Conservation (phyloP, 2,797 vertebrate genomes). For the Takifugu rubripes region DNA sequence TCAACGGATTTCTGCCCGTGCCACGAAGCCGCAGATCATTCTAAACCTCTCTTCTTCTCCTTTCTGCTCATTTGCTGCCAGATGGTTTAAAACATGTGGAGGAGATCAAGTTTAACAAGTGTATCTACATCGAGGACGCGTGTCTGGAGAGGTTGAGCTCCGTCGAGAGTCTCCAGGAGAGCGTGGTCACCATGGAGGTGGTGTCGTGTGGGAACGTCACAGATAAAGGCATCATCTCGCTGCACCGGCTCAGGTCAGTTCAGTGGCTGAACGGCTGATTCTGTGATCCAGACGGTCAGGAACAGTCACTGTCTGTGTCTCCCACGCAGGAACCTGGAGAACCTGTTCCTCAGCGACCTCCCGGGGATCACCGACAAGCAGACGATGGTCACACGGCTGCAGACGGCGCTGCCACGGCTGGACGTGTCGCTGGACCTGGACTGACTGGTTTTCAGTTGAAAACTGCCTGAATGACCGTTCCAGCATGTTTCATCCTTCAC, state of each 20-base stretch:
- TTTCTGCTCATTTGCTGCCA: constrained; percentile 34
- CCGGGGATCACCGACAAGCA: constrained; percentile 84
- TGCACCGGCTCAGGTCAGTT: constrained; percentile 82
- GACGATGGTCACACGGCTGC: constrained; percentile 71
- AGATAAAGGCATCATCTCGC: constrained; percentile 83
- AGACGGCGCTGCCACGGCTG: constrained; percentile 81
- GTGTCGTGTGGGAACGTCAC: constrained; percentile 93
- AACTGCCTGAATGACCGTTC: neutral
- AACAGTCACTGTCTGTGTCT: neutral
- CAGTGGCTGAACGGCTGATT: too few species aligned
- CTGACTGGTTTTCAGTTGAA: constrained; percentile 50
- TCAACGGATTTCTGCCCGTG: too few species aligned
- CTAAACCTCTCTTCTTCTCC: neutral
- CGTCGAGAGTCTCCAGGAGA: constrained; percentile 81
- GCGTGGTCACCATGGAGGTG: constrained; percentile 80
- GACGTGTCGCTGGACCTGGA: constrained; percentile 81
- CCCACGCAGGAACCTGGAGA: constrained; percentile 84
- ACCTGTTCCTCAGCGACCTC: constrained; percentile 89
- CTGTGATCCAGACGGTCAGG: too few species aligned
- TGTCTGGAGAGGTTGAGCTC: constrained; percentile 87
- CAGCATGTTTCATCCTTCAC: neutral
- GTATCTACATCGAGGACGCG: constrained; percentile 88
- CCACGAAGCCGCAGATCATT: neutral
- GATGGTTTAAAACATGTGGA: constrained; percentile 85
- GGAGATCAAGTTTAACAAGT: constrained; percentile 86